These are phyloP conservation scores for Agelaius phoeniceus DNA, from an alignment of 2,113 vertebrate species.

Conservation along the genomic window DNA sequence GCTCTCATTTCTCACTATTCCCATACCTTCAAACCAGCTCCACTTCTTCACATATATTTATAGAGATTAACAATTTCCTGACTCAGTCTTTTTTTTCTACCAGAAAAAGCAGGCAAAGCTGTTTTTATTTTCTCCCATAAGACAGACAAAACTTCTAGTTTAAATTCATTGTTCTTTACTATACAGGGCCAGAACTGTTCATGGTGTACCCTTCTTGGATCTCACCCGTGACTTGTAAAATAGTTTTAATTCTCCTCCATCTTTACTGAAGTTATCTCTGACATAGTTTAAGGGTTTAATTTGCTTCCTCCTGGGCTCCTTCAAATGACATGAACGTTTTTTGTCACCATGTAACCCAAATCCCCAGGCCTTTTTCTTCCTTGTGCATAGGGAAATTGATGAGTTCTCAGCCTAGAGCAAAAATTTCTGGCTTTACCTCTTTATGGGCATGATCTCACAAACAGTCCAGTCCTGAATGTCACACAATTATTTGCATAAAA, in stretches of 20 bases:
- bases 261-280: neutral
- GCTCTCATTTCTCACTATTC: neutral
- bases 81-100: neutral
- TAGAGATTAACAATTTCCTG: neutral
- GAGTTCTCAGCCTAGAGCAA: neutral
- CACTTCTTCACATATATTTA: neutral
- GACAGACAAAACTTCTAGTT: neutral
- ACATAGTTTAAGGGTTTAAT: neutral
- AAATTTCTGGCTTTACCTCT: neutral
- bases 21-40: neutral
- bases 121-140: neutral
- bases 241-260: neutral
- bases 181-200: neutral
- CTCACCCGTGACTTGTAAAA: neutral
- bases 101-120: neutral
- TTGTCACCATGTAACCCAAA: neutral
- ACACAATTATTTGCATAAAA: neutral
- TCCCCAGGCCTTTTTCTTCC: neutral
- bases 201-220: neutral
- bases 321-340: neutral
- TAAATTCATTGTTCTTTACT: neutral
- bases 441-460: neutral
- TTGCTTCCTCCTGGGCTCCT: neutral
- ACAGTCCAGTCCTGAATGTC: neutral
- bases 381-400: neutral